Conservation (phyloP, 2,888 invertebrate species). For the Nesidiocoris tenuis region DNA sequence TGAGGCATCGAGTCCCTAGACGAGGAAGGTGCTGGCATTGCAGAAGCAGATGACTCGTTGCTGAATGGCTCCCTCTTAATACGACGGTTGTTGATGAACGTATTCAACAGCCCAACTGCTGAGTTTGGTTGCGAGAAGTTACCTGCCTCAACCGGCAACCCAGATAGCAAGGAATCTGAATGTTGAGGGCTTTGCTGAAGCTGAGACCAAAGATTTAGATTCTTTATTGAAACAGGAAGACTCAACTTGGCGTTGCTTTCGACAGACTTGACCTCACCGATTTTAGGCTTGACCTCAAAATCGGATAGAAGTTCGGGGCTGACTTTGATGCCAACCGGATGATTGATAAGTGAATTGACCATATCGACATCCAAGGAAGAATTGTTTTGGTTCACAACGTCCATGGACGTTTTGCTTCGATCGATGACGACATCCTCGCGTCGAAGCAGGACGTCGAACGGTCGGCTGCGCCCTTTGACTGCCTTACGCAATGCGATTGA, state of each 20-base stretch:
- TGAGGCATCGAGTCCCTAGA: not conserved
- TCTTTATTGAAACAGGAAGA: constrained; percentile 47
- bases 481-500: constrained; percentile 69
- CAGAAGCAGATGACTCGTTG: no score
- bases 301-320: constrained; percentile 8
- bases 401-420: constrained; percentile 21
- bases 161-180: no score
- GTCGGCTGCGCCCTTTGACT: constrained; percentile 69
- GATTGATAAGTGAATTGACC: constrained; percentile 54
- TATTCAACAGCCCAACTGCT: no score
- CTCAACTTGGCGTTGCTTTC: constrained; percentile 23
- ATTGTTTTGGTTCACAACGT: no score
- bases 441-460: constrained; percentile 67
- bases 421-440: constrained; percentile 58
- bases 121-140: no score
- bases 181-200: no score
- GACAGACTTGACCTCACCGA: not conserved
- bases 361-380: constrained; percentile 3
- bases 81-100: not conserved
- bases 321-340: constrained; percentile 56
- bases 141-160: no score
- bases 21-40: not conserved
- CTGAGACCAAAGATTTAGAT: constrained; percentile 40
- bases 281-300: constrained; percentile 7
- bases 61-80: not conserved